These are phyloP conservation scores for Carposina sasakii DNA, from an alignment of 1,140 invertebrate species.

Conservation along the genomic window DNA sequence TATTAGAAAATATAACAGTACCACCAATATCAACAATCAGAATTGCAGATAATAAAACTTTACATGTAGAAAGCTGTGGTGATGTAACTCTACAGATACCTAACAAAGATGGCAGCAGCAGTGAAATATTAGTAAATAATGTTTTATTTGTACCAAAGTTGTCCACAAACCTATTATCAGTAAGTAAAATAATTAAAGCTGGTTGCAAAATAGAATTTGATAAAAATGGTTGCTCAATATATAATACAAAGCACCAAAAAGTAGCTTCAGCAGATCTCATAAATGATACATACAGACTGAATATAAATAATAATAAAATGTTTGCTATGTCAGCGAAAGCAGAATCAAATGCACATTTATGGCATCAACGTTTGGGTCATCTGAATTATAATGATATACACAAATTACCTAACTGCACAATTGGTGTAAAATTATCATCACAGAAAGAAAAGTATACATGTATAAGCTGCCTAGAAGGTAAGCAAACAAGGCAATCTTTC, in stretches of 20 bases:
- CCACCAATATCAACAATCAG: slow-evolving; percentile 21
- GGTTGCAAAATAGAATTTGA: slow-evolving; percentile 30
- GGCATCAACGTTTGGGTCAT: slow-evolving; percentile 3
- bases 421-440: slow-evolving; percentile 16
- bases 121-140: slow-evolving; percentile 27
- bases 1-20: slow-evolving; percentile 16
- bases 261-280: slow-evolving; percentile 19
- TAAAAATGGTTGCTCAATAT: slow-evolving; percentile 28
- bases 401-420: background rate
- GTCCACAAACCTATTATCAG: slow-evolving; percentile 26
- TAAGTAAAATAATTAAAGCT: slow-evolving; percentile 33
- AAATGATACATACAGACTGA: background rate
- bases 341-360: background rate
- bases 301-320: background rate
- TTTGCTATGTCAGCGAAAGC: background rate
- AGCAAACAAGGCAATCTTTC: slow-evolving; percentile 1
- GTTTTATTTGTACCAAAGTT: slow-evolving; percentile 31
- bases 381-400: background rate
- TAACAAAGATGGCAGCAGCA: slow-evolving; percentile 13
- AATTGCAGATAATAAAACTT: slow-evolving; percentile 24
- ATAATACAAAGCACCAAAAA: slow-evolving; percentile 31
- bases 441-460: slow-evolving; percentile 1
- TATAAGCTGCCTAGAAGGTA: background rate
- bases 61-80: slow-evolving; percentile 24
- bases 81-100: slow-evolving; percentile 19